Evolutionary conservation across 2,888 invertebrate genomes (phyloP).

Genomic region (Syrphus vitripennis): DNA sequence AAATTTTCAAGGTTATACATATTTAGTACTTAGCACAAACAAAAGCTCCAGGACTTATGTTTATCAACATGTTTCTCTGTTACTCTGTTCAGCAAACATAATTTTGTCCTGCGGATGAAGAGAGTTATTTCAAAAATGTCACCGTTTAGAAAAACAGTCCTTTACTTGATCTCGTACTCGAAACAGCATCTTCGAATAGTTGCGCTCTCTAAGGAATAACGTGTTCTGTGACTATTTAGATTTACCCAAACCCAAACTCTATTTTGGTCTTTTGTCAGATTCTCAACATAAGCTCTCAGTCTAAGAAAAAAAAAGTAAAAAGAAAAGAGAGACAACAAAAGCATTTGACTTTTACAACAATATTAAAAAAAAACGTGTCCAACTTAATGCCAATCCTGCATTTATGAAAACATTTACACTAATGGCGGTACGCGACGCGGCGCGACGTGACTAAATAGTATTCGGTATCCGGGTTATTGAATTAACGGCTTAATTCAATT

Average conservation of each 20-base stretch:
- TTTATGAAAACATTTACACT: slow-evolving; percentile 1
- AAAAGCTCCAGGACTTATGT: slow-evolving; percentile 23
- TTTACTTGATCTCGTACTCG: slow-evolving; percentile 59
- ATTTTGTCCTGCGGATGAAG: neutral
- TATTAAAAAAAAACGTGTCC: slow-evolving; percentile 32
- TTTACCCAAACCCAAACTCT: neutral
- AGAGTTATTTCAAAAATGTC: slow-evolving; percentile 32
- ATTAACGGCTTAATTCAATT: slow-evolving; percentile 46
- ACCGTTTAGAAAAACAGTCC: slow-evolving; percentile 49
- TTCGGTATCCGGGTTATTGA: slow-evolving; percentile 37
- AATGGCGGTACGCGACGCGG: slow-evolving; percentile 30
- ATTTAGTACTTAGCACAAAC: neutral
- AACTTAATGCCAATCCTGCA: slow-evolving; percentile 36
- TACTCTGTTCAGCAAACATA: neutral
- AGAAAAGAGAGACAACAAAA: slow-evolving; percentile 1
- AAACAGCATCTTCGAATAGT: slow-evolving; percentile 43
- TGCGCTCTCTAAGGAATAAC: slow-evolving; percentile 7
- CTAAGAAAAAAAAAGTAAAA: slow-evolving; percentile 1
- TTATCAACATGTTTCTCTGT: slow-evolving; percentile 36
- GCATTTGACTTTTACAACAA: slow-evolving; percentile 20
- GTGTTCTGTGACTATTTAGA: too few relatives aligned
- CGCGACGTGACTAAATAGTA: slow-evolving; percentile 37
- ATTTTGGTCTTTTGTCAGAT: neutral
- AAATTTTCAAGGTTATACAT: neutral
- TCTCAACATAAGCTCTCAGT: neutral